Evolutionary conservation across 2,113 vertebrate genomes (phyloP).

Genomic region (Tretioscincus oriximinensis): DNA sequence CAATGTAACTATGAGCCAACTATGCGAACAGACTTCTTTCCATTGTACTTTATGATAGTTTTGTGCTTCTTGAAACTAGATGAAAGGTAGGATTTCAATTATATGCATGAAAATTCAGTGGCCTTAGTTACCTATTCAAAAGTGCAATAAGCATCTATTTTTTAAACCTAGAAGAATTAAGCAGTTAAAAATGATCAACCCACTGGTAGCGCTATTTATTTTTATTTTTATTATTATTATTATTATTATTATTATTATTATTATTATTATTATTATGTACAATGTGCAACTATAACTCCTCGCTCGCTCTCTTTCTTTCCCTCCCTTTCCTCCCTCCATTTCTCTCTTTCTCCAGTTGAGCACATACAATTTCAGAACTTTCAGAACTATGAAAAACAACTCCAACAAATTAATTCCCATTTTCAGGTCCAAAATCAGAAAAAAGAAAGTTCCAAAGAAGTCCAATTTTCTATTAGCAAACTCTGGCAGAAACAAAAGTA

Average conservation of each 20-base stretch:
- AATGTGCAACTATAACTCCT: no score
- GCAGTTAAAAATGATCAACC: slow-evolving; percentile 6
- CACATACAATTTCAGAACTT: background rate
- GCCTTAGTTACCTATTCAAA: slow-evolving; percentile 52
- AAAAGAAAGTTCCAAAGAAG: no score
- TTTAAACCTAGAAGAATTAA: slow-evolving; percentile 23
- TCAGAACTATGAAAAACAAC: background rate
- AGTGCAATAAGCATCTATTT: slow-evolving; percentile 43
- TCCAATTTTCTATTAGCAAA: background rate
- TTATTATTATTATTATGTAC: no score
- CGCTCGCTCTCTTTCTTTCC: no score
- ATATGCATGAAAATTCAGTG: slow-evolving; percentile 37
- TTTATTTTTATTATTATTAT: no score
- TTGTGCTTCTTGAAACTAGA: slow-evolving; percentile 38
- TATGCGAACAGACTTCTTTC: slow-evolving; percentile 30
- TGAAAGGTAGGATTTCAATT: slow-evolving; percentile 45
- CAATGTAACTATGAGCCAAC: slow-evolving; percentile 19
- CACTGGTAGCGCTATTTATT: no score
- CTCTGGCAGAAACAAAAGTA: background rate
- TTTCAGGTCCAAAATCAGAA: background rate
- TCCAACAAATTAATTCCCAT: background rate
- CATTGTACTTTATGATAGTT: slow-evolving; percentile 16
- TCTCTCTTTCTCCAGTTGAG: background rate
- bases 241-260: no score
- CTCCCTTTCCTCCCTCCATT: no score